Conservation (phyloP, 2,113 vertebrate species). For the Sinocyclocheilus grahami region DNA sequence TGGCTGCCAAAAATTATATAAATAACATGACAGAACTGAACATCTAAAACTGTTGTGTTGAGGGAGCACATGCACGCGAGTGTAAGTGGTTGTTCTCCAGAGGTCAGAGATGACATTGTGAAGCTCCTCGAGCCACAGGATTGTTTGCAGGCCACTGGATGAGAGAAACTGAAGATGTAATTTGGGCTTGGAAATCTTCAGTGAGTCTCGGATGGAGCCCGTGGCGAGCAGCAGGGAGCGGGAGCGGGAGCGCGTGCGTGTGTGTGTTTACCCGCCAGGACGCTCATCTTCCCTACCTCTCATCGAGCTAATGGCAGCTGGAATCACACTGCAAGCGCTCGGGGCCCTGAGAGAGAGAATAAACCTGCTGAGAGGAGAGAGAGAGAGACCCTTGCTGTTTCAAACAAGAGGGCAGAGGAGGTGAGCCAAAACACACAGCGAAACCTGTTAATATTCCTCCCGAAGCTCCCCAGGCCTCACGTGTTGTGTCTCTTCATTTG, state of each 20-base stretch:
- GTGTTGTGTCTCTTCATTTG: not conserved
- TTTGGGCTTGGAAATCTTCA: conserved; percentile 54
- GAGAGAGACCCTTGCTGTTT: conserved; percentile 22
- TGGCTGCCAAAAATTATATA: not conserved
- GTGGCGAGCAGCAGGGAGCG: conserved; percentile 56
- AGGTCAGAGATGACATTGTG: conserved; percentile 22
- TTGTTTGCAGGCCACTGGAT: not conserved
- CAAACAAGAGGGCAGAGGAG: conserved; percentile 15
- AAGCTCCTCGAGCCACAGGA: not conserved
- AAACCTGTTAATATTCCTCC: conserved; percentile 26
- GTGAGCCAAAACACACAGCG: not conserved
- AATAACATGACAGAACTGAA: not conserved
- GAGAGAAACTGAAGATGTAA: conserved; percentile 55
- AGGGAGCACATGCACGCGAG: not conserved
- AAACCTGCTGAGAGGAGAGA: conserved; percentile 14
- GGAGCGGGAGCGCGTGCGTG: not conserved
- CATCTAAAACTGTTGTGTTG: not conserved
- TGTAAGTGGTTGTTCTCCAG: not conserved
- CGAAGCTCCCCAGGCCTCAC: not conserved
- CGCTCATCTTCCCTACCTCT: conserved; percentile 54
- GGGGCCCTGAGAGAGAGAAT: conserved; percentile 41
- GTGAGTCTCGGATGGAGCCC: conserved; percentile 45
- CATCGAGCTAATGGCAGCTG: conserved; percentile 53
- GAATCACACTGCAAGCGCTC: conserved; percentile 34
- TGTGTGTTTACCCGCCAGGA: conserved; percentile 60